A percentile compares a stretch with the other conserved stretches of the same genome.
These are phyloP conservation scores for Nansenia antarctica DNA, from an alignment of 2,113 vertebrate genomes.

Conservation along the genomic window DNA sequence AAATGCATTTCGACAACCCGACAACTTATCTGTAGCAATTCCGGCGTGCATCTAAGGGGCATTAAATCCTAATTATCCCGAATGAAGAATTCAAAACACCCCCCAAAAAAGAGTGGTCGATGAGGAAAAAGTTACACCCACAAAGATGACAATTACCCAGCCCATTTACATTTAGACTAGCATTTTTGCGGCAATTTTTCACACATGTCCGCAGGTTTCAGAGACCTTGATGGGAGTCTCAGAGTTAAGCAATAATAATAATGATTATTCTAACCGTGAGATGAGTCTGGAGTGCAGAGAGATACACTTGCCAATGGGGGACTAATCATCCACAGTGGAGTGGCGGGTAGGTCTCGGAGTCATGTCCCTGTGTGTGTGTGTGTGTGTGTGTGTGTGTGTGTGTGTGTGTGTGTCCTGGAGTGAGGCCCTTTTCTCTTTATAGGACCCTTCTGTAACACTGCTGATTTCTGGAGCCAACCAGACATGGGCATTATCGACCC, in stretches of 20 bases:
- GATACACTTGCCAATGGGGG: conserved; percentile 54
- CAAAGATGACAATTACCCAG: conserved; percentile 73
- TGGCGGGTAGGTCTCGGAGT: conserved; percentile 10
- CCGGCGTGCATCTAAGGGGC: conserved; percentile 27
- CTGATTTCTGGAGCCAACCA: conserved; percentile 33
- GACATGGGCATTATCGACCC: conserved; percentile 14
- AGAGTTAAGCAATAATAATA: conserved; percentile 65
- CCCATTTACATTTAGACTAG: conserved; percentile 81
- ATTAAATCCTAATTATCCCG: conserved; percentile 53
- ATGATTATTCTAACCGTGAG: conserved; percentile 47
- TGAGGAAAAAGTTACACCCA: conserved; percentile 63
- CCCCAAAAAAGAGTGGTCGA: conserved; percentile 58
- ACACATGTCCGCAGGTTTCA: conserved; percentile 66
- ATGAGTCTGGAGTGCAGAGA: conserved; percentile 51
- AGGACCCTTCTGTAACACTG: background rate
- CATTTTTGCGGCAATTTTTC: conserved; percentile 68
- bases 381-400: too few relatives aligned
- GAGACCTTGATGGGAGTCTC: conserved; percentile 62
- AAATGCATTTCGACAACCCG: conserved; percentile 38
- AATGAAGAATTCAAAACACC: conserved; percentile 53
- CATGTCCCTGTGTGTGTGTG: too few relatives aligned
- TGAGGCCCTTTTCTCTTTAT: background rate
- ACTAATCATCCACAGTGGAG: conserved; percentile 60
- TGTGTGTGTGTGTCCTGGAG: too few relatives aligned
- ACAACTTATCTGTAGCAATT: conserved; percentile 40